Percentiles rank a stretch among this genome's conserved stretches.
phyloP scores from a whole-genome alignment of 2,113 vertebrate species.

The Salvator merianae region DNA sequence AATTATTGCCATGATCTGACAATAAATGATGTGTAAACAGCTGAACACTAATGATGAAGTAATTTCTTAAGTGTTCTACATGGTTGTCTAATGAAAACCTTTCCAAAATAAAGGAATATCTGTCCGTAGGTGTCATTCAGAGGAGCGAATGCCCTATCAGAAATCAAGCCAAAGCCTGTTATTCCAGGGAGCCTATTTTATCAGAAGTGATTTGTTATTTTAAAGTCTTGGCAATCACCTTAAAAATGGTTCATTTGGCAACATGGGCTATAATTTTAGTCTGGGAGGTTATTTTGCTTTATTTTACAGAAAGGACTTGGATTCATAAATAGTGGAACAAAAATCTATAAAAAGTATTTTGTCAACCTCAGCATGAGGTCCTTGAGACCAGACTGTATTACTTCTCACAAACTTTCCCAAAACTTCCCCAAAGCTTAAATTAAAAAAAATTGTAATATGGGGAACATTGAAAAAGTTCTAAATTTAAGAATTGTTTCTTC shows the following conservation, averaged over 20 bases:
- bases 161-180: constrained; percentile 65
- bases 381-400: constrained; percentile 64
- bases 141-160: constrained; percentile 71
- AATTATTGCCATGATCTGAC: constrained; percentile 33
- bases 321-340: constrained; percentile 45
- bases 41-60: constrained; percentile 61
- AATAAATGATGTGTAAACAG: constrained; percentile 53
- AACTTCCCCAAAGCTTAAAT: constrained; percentile 51
- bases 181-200: constrained; percentile 69
- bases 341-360: constrained; percentile 65
- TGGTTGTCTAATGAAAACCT: constrained; percentile 61
- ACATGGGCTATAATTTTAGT: constrained; percentile 57
- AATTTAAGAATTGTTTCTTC: constrained; percentile 30
- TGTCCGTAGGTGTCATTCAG: constrained; percentile 65
- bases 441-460: background rate
- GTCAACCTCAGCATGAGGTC: constrained; percentile 62
- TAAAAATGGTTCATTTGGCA: constrained; percentile 51
- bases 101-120: constrained; percentile 57
- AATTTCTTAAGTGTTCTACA: constrained; percentile 50
- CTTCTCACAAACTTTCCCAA: constrained; percentile 34
- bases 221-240: constrained; percentile 66
- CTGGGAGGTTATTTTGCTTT: constrained; percentile 57
- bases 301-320: constrained; percentile 55
- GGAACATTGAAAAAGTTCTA: constrained; percentile 25
- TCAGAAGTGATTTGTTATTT: constrained; percentile 73